Evolutionary conservation across 2,797 vertebrate genomes (phyloP), one percentile per base, ranked within the genome.

Genomic region (Argyrosomus regius): DNA sequence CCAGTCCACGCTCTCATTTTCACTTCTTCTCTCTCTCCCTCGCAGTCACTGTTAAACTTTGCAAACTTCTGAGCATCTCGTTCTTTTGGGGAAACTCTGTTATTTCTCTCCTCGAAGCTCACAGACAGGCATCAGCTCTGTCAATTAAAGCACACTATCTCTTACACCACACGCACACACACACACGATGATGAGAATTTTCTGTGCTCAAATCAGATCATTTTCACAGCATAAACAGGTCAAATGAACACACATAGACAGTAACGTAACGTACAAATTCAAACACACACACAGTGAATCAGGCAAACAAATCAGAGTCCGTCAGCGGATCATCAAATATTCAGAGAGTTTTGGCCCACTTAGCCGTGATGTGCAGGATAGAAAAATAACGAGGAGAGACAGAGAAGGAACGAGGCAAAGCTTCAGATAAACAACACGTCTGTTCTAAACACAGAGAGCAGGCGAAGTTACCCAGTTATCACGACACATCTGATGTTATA

Each of bases 271-370:
- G 35, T 39, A 43, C 65, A 39, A 24, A 11, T 16, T n/a, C 18
- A 52, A 24, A 35, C 18, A 24, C 52, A 76, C 53, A 65, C 54
- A 79, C 59, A 39, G 26, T 49, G 41, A 72, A 50, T 61, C 53
- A 82, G 65, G 69, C 43, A 72, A 61, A 77, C 49, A 60, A 60
- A 61, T 78, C 53, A n/a, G 58, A 87, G 77, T 82, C 65, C 39
- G 61, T 76, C 73, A 60, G 83, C n/a, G 1, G 63, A 20, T 84
- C 78, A 83, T 90, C 71, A 86, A 80, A 82, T 81, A 87, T 88
- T 88, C 75, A 88, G 39, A 14, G 45, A 56, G 65, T 67, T 67
- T 81, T 86, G 85, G n/a, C 83, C 83, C 83, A 82, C 52, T 82
- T 88, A 64, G 50, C 43, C 12, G 1, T 8, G 46, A 85, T 62